Evolutionary conservation across 2,113 vertebrate species (phyloP).

Genomic region (Sminthopsis crassicaudata): DNA sequence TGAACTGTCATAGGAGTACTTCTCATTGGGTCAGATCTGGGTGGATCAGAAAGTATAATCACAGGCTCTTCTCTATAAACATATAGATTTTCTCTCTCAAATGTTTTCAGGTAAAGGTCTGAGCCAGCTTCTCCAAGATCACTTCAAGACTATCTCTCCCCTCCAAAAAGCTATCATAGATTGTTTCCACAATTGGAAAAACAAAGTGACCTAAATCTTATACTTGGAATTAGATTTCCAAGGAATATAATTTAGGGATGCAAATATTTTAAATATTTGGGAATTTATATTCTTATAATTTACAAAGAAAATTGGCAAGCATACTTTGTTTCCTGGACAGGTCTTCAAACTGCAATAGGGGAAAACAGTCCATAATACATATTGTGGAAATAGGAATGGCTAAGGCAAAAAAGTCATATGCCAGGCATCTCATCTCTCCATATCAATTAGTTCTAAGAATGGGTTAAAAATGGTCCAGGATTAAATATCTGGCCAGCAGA

Average conservation of each 20-base stretch:
- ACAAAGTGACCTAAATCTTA: not conserved
- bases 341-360: not conserved
- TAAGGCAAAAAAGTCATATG: not conserved
- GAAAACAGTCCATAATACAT: not conserved
- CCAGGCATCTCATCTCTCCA: not conserved
- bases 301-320: not conserved
- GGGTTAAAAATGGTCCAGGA: not conserved
- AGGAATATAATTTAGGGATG: not conserved
- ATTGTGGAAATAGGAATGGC: not conserved
- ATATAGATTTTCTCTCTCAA: not conserved
- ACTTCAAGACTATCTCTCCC: not conserved
- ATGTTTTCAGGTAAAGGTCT: not conserved
- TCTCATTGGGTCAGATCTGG: not conserved
- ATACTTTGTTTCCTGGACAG: constrained; percentile 2
- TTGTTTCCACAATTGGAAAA: not conserved
- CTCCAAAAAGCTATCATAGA: not conserved
- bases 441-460: not conserved
- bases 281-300: not conserved
- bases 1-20: not conserved
- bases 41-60: not conserved
- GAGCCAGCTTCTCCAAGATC: not conserved
- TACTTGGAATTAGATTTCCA: not conserved
- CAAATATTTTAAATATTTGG: not conserved
- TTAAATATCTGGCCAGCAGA: not conserved
- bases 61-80: not conserved